Percentiles rank a stretch among this genome's conserved stretches.
Evolutionary conservation across 2,113 vertebrate species (phyloP).

Genomic region (Hippocampus abdominalis): DNA sequence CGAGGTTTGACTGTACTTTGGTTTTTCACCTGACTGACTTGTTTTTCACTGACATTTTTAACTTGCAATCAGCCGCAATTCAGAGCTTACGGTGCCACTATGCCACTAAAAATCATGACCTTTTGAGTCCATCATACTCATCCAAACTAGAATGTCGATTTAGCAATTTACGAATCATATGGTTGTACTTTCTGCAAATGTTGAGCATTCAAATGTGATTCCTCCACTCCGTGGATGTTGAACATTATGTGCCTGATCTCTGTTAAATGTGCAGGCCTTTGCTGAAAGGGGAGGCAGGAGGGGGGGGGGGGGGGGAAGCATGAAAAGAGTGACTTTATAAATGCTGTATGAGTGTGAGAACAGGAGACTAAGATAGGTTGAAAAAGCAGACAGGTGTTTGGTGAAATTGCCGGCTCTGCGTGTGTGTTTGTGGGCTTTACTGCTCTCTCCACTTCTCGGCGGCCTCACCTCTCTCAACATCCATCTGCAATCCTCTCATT

Average conservation of each 20-base stretch:
- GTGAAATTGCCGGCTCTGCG: slow-evolving; percentile 60
- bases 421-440: slow-evolving; percentile 63
- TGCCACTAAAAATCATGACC: too few relatives aligned
- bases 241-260: slow-evolving; percentile 18
- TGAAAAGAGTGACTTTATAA: slow-evolving; percentile 41
- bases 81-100: background rate
- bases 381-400: slow-evolving; percentile 55
- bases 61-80: background rate
- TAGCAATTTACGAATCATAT: background rate
- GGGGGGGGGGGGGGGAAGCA: slow-evolving; percentile 18
- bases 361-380: slow-evolving; percentile 42
- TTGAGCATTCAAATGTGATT: slow-evolving; percentile 9
- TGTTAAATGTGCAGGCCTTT: slow-evolving; percentile 28
- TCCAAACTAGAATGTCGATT: background rate
- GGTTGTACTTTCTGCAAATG: slow-evolving; percentile 1
- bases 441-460: slow-evolving; percentile 55
- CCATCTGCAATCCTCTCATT: slow-evolving; percentile 58
- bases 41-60: background rate
- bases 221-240: slow-evolving; percentile 12
- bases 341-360: slow-evolving; percentile 23
- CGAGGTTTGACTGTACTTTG: too few relatives aligned
- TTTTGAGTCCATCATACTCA: background rate
- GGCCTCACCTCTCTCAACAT: slow-evolving; percentile 60
- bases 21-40: background rate
- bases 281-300: slow-evolving; percentile 51